phyloP scores from a whole-genome alignment of 2,113 vertebrate species.

The Sapayoa aenigma region DNA sequence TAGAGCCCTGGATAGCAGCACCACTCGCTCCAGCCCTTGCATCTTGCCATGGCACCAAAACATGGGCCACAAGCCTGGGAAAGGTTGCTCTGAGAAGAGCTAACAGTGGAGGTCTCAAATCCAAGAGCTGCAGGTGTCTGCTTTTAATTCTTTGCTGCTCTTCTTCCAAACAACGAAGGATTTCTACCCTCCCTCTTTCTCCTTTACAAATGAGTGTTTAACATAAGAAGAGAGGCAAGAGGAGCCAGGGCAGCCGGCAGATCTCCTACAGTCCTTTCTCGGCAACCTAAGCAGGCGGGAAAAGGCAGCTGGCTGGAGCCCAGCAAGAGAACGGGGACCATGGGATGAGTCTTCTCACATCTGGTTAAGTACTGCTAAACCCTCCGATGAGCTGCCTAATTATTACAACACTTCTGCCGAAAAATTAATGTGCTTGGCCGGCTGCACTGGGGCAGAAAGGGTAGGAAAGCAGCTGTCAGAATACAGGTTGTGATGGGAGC shows the following conservation, averaged over 20 bases:
- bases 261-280: constrained; percentile 42
- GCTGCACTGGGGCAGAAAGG: constrained; percentile 70
- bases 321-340: constrained; percentile 65
- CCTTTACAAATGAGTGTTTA: constrained; percentile 69
- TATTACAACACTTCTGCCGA: constrained; percentile 91
- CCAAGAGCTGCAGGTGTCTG: not conserved
- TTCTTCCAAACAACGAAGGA: constrained; percentile 18
- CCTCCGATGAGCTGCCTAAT: constrained; percentile 83
- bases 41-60: not conserved
- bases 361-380: constrained; percentile 89
- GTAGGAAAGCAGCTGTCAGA: constrained; percentile 50
- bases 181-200: constrained; percentile 37
- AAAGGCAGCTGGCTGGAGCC: constrained; percentile 70
- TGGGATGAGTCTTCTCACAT: constrained; percentile 89
- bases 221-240: constrained; percentile 66
- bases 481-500: not conserved
- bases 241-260: constrained; percentile 26
- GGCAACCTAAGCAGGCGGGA: constrained; percentile 61
- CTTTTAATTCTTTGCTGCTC: constrained; percentile 42
- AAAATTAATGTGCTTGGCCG: constrained; percentile 82
- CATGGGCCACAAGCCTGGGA: not conserved
- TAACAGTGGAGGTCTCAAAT: constrained; percentile 27
- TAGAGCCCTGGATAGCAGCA: not conserved
- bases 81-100: constrained; percentile 19
- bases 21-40: not conserved